Conservation (phyloP, 2,797 vertebrate genomes). For the Loris lydekkerianus region DNA sequence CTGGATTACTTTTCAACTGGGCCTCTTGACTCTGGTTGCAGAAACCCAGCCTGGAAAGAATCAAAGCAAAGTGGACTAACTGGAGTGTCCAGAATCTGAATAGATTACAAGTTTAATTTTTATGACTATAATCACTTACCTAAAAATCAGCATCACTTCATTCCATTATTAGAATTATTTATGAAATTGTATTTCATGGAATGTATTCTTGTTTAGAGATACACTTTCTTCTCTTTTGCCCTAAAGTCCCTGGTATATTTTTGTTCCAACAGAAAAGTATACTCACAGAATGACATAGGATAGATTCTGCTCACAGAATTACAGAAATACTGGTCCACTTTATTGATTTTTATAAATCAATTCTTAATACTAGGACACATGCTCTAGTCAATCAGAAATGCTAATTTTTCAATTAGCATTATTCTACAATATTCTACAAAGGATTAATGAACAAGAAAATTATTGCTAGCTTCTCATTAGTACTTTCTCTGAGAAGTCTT, state of each 20-base stretch:
- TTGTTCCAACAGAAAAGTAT: slow-evolving; percentile 57
- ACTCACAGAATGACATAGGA: slow-evolving; percentile 17
- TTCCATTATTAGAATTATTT: slow-evolving; percentile 2
- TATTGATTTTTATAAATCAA: slow-evolving; percentile 42
- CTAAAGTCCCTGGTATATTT: background rate
- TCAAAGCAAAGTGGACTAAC: slow-evolving; percentile 46
- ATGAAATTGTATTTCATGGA: background rate
- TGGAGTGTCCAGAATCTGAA: background rate
- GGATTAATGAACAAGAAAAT: slow-evolving; percentile 7
- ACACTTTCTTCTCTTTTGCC: background rate
- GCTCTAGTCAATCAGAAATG: background rate
- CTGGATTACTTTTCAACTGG: background rate
- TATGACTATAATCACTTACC: background rate
- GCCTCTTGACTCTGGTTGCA: slow-evolving; percentile 14
- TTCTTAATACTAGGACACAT: background rate
- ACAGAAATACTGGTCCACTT: background rate
- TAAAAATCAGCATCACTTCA: background rate
- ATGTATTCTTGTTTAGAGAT: slow-evolving; percentile 41
- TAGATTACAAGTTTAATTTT: background rate
- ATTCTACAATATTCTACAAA: background rate
- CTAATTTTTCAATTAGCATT: background rate
- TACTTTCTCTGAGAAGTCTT: slow-evolving; percentile 27
- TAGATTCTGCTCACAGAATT: slow-evolving; percentile 17
- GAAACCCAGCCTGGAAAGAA: slow-evolving; percentile 14
- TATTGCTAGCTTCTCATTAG: slow-evolving; percentile 21